Percentiles rank a stretch among this genome's conserved stretches.
Conservation (phyloP, 2,797 vertebrate genomes). For the Halcyon chelicuti region DNA sequence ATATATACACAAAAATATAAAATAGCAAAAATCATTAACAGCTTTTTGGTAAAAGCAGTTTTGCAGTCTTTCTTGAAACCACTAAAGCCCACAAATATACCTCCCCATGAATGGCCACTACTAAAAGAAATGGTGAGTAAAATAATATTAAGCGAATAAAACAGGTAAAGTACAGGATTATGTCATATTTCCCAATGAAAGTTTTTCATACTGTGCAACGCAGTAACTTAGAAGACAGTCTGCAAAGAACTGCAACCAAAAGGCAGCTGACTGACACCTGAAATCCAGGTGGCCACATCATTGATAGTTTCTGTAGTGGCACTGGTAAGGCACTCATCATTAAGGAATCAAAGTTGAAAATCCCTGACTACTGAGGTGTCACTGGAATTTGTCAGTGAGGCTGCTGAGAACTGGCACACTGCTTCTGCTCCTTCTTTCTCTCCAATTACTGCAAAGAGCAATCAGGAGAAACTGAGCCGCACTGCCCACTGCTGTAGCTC, state of each 20-base stretch:
- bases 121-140: not conserved
- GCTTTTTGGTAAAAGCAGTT: not conserved
- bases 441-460: not conserved
- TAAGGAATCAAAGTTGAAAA: not conserved
- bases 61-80: not conserved
- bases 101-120: not conserved
- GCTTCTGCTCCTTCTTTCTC: not conserved
- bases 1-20: not conserved
- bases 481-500: not conserved
- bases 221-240: not conserved
- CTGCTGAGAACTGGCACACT: fast-evolving
- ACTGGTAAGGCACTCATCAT: not conserved
- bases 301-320: fast-evolving
- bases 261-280: not conserved
- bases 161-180: not conserved
- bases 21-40: not conserved
- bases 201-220: not conserved
- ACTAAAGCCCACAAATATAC: not conserved
- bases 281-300: not conserved
- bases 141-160: not conserved
- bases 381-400: not conserved
- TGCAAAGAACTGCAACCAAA: not conserved
- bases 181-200: fast-evolving
- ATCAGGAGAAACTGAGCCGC: fast-evolving
- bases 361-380: not conserved